Conservation (phyloP, 2,113 vertebrate species). For the Mohoua ochrocephala region DNA sequence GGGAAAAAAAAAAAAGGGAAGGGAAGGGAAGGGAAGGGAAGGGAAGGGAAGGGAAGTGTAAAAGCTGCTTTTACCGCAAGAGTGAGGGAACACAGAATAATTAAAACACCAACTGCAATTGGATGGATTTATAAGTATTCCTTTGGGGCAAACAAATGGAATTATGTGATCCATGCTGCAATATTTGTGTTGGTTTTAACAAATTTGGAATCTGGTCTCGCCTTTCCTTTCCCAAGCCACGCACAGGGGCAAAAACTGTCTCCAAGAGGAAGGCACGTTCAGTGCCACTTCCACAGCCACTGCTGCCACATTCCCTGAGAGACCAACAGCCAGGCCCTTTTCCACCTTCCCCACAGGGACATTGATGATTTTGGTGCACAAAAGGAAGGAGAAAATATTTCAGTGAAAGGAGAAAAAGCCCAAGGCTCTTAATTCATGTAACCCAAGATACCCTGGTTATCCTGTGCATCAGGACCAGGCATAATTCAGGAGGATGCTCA, state of each 20-base stretch:
- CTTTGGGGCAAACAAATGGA: background rate
- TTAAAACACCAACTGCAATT: background rate
- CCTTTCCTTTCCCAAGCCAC: background rate
- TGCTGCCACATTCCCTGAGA: background rate
- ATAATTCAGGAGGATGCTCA: background rate
- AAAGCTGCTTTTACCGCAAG: background rate
- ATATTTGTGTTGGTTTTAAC: background rate
- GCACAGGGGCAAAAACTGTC: fast-evolving
- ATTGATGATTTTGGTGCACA: background rate
- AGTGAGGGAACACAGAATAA: background rate
- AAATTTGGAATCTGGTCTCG: background rate
- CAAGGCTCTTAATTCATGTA: background rate
- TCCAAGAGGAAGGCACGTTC: background rate
- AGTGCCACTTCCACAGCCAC: background rate
- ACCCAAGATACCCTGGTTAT: background rate
- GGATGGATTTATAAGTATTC: background rate
- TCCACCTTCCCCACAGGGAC: background rate
- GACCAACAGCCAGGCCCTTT: background rate
- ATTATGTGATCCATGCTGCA: background rate
- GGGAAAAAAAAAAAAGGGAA: background rate
- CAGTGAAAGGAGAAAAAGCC: background rate
- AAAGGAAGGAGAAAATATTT: background rate
- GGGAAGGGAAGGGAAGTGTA: background rate
- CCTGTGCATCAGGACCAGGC: no score
- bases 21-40: no score